These are phyloP conservation scores for Metallyticus violacea DNA, from an alignment of 2,888 invertebrate genomes.

Conservation along the genomic window DNA sequence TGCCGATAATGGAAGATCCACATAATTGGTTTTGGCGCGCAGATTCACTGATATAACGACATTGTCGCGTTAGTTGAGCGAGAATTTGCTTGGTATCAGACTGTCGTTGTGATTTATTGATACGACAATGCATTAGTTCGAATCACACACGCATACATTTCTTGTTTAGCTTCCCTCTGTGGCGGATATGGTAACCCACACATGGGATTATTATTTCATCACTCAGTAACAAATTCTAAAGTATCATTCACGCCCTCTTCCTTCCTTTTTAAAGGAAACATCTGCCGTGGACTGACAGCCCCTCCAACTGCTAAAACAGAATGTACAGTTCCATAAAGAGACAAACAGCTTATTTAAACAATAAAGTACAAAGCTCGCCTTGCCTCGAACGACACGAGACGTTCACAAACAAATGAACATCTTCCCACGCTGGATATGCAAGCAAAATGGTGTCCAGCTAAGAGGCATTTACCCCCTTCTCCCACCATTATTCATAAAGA, in stretches of 20 bases:
- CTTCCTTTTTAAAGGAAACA: not conserved
- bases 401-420: not conserved
- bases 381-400: not conserved
- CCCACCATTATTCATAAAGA: not conserved
- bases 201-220: not conserved
- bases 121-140: no score
- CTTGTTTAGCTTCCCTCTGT: not conserved
- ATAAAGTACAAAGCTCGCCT: not conserved
- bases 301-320: not conserved
- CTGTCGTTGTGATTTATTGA: no score
- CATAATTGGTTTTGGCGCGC: not conserved
- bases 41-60: not conserved
- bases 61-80: not conserved
- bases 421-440: not conserved
- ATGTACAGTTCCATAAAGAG: not conserved
- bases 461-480: not conserved
- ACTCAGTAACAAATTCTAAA: not conserved
- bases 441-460: not conserved
- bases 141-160: no score
- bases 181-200: not conserved
- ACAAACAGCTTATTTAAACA: not conserved
- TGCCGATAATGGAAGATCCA: no score
- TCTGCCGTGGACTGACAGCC: not conserved
- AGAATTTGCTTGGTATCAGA: no score
- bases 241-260: not conserved